These are phyloP conservation scores for Zenarchopterus dispar DNA, from an alignment of 2,797 vertebrate genomes.

Conservation along the genomic window DNA sequence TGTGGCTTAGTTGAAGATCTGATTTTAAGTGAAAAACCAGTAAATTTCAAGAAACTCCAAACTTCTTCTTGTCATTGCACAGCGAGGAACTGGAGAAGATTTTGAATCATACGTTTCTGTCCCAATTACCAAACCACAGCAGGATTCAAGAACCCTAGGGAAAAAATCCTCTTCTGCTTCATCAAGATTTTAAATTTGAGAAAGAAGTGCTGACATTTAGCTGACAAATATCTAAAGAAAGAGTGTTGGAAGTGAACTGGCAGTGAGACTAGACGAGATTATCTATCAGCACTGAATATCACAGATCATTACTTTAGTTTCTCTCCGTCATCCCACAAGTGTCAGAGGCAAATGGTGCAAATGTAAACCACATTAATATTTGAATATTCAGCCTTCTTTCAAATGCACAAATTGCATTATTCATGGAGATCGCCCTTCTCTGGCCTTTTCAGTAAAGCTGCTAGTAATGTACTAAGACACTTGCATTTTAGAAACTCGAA, in stretches of 20 bases:
- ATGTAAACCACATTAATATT: slow-evolving; percentile 49
- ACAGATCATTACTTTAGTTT: no score
- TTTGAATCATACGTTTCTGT: no score
- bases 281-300: not conserved
- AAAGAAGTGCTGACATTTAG: not conserved
- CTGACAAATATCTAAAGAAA: not conserved
- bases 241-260: not conserved
- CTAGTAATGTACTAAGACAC: slow-evolving; percentile 36
- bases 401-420: slow-evolving; percentile 52
- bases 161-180: not conserved
- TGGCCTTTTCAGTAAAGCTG: slow-evolving; percentile 42
- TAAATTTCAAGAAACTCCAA: no score
- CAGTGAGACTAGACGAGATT: no score
- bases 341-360: slow-evolving; percentile 29
- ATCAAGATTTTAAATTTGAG: no score
- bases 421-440: slow-evolving; percentile 41
- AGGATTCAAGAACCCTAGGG: not conserved
- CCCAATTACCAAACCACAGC: not conserved
- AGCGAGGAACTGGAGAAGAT: no score
- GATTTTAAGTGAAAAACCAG: no score
- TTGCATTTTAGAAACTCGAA: slow-evolving; percentile 45
- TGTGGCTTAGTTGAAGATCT: no score
- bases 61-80: no score
- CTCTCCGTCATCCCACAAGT: slow-evolving; percentile 1
- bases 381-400: slow-evolving; percentile 46